Conservation (phyloP, 1,140 invertebrate genomes). For the Megalopta genalis region DNA sequence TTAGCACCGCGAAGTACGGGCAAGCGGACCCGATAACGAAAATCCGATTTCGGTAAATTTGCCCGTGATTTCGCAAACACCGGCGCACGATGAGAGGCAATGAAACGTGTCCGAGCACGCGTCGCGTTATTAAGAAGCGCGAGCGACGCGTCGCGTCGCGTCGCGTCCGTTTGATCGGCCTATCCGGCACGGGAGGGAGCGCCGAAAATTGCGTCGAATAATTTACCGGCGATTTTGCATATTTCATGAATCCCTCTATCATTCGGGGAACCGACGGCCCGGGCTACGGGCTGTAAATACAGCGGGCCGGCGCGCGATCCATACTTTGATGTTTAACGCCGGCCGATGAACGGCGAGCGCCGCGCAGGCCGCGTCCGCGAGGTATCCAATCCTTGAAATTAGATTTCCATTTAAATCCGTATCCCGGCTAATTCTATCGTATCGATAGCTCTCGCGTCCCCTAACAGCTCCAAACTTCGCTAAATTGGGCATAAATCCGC, state of each 20-base stretch:
- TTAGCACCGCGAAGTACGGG: no score
- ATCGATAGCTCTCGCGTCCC: slow-evolving; percentile 2
- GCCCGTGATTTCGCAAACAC: not conserved
- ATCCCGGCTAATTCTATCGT: not conserved
- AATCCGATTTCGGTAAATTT: not conserved
- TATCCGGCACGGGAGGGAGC: not conserved
- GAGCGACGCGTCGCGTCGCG: not conserved
- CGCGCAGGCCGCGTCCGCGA: not conserved
- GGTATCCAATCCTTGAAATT: slow-evolving; percentile 32
- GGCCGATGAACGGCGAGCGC: not conserved
- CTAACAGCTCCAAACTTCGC: slow-evolving; percentile 10
- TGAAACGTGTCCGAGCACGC: not conserved
- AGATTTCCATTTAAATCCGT: slow-evolving; percentile 39
- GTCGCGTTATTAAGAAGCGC: slow-evolving; percentile 19
- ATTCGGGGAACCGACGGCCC: not conserved
- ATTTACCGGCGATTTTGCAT: slow-evolving; percentile 35
- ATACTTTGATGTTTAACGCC: slow-evolving; percentile 38
- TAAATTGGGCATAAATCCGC: slow-evolving; percentile 67
- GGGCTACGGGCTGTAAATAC: not conserved
- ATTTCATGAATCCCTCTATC: slow-evolving; percentile 22
- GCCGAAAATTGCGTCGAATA: slow-evolving; percentile 40
- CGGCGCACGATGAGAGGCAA: not conserved
- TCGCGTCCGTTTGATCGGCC: not conserved
- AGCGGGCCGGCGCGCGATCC: not conserved
- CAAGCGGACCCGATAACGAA: no score